Percentiles rank a stretch among this genome's conserved stretches.
Conservation (phyloP, 2,113 vertebrate genomes). For the Nematolebias whitei region DNA sequence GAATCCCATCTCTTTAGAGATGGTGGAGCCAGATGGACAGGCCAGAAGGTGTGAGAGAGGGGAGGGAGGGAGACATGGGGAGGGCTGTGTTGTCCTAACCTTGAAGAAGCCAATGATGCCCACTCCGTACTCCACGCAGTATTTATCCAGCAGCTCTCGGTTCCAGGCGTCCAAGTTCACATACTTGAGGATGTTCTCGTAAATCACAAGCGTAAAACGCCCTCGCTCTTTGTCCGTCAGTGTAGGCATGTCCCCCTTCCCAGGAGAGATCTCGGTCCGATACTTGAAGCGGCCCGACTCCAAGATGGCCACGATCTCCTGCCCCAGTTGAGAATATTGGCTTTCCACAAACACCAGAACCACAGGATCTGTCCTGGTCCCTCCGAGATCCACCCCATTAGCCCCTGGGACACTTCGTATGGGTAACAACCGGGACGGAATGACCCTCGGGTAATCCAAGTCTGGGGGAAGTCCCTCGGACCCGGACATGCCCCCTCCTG, state of each 20-base stretch:
- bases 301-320: constrained; percentile 97
- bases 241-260: constrained; percentile 97
- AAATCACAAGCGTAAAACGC: constrained; percentile 93
- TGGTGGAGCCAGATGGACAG: constrained; percentile 69
- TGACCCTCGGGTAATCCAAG: constrained; percentile 85
- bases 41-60: constrained; percentile 69
- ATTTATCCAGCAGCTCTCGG: constrained; percentile 97
- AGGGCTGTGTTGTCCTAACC: constrained; percentile 77
- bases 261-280: constrained; percentile 93
- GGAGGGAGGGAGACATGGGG: constrained; percentile 21
- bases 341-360: constrained; percentile 98
- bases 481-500: constrained; percentile 81
- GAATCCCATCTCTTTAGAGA: constrained; percentile 71
- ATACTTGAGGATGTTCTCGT: constrained; percentile 97
- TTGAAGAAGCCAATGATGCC: constrained; percentile 99
- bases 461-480: constrained; percentile 80
- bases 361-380: constrained; percentile 89
- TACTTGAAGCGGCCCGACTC: constrained; percentile 96
- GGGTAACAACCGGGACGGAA: constrained; percentile 87
- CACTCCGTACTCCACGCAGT: constrained; percentile 96
- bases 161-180: constrained; percentile 98
- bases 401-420: constrained; percentile 81
- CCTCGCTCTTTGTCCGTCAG: constrained; percentile 93
- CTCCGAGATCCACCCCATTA: constrained; percentile 69
- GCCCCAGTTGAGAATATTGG: constrained; percentile 95